Evolutionary conservation across 2,113 vertebrate species (phyloP), one percentile per base, ranked within the genome.

Genomic region (Chaetura pelagica): DNA sequence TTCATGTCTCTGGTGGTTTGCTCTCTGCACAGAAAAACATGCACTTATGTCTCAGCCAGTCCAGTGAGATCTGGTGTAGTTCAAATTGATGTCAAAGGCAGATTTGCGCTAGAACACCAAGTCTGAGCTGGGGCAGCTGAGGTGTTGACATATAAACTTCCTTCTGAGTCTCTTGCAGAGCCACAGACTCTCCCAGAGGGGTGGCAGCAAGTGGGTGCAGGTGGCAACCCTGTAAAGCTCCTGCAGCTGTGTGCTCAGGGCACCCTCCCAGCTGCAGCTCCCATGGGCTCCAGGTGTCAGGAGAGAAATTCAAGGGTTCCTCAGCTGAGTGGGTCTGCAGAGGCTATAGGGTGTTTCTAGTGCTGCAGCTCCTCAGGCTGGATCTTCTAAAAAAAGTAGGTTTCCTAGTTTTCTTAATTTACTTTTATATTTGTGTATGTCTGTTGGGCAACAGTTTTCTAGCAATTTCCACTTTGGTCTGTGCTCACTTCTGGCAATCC

Each of bases 281-380:
- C 19, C 22, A 0, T 3, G 22, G 49, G 67, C 46, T 69, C n/a
- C 51, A 62, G 54, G 44, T 57, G 62, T 27, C 19, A 35, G n/a
- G 19, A 27, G 6, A 58, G 10, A 27, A 49, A 7, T 29, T 76
- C 44, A 73, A 17, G 35, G 19, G 17, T 15, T 24, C 13, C n/a
- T 66, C n/a, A 40, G 40, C 1, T 22, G 1, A 9, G 2, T 1
- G 3, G 2, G 2, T 14, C 17, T 80, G 58, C 0, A 35, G 23
- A 54, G 23, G 4, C 13, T 0, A 0, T 0, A 6, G 5, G 8
- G 2, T 35, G 1, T 10, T 59, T 0, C 2, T 20, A 1, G 3
- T 19, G 7, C 1, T 55, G 27, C 2, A 34, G n/a, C 2, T 49
- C 9, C 4, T 80, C 4, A 6, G 24, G 12, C 2, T 68, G 63